These are phyloP conservation scores for Pluvialis apricaria DNA, from an alignment of 2,113 vertebrate genomes.

Conservation along the genomic window DNA sequence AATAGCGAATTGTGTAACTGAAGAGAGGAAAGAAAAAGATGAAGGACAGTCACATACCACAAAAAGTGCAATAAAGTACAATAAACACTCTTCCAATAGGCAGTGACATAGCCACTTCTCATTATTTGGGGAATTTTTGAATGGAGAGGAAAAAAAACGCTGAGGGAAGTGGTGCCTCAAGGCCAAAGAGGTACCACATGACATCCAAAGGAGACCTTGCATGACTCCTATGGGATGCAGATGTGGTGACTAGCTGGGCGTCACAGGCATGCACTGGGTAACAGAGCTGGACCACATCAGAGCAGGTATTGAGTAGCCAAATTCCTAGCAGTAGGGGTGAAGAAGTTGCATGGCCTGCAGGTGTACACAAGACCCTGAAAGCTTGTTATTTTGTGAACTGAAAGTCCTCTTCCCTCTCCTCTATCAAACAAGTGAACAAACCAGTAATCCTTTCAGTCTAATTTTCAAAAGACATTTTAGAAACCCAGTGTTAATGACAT, in stretches of 20 bases:
- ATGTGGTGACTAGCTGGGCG: not conserved
- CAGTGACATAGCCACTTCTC: not conserved
- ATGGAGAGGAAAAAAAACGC: not conserved
- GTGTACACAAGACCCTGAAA: not conserved
- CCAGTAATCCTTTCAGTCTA: not conserved
- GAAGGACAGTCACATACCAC: not conserved
- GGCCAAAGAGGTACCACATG: not conserved
- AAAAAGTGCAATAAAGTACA: not conserved
- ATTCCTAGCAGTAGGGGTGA: not conserved
- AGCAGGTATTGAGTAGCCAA: not conserved
- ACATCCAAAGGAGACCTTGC: not conserved
- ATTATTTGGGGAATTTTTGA: not conserved
- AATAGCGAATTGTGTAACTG: not conserved
- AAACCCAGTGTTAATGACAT: not conserved
- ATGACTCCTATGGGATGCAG: not conserved
- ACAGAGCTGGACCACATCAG: not conserved
- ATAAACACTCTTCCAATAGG: not conserved
- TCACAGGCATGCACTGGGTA: not conserved
- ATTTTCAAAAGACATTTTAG: not conserved
- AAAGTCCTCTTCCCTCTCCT: not conserved
- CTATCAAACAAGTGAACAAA: not conserved
- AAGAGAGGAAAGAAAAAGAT: not conserved
- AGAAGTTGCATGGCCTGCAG: fast-evolving
- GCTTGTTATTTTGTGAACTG: not conserved
- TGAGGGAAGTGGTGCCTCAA: not conserved